These are phyloP conservation scores for Acanthurus leucopareius DNA, from an alignment of 2,797 vertebrate species.

Conservation along the genomic window DNA sequence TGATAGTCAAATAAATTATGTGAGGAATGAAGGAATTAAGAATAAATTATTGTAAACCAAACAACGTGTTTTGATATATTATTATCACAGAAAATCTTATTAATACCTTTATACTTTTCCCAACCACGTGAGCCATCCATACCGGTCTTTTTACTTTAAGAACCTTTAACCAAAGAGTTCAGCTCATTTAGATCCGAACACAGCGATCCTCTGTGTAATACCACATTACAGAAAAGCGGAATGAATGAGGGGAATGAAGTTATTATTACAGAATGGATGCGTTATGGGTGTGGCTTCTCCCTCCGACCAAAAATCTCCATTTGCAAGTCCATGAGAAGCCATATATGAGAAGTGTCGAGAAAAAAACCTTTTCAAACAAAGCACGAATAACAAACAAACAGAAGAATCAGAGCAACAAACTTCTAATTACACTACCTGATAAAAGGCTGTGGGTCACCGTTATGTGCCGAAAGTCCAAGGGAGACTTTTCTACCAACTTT, in stretches of 20 bases:
- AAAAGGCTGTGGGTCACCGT: background rate
- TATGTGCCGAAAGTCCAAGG: background rate
- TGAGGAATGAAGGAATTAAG: too few relatives aligned
- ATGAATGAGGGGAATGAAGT: constrained; percentile 46
- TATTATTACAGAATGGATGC: constrained; percentile 46
- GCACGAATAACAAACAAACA: too few relatives aligned
- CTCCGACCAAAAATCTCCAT: constrained; percentile 66
- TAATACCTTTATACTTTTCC: too few relatives aligned
- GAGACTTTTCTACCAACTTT: background rate
- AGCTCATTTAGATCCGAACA: background rate
- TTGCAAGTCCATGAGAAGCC: constrained; percentile 63
- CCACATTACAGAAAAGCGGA: background rate
- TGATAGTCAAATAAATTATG: background rate
- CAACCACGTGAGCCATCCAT: too few relatives aligned
- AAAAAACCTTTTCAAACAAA: background rate
- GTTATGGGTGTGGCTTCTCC: constrained; percentile 79
- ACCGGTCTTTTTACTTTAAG: too few relatives aligned
- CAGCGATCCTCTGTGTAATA: constrained; percentile 4
- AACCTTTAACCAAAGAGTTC: background rate
- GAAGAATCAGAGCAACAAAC: background rate
- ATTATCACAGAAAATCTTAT: too few relatives aligned
- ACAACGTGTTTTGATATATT: too few relatives aligned
- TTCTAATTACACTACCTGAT: rapidly evolving
- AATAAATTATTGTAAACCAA: too few relatives aligned
- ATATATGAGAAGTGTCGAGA: background rate